These are phyloP conservation scores for Callinectes sapidus DNA, from an alignment of 2,888 invertebrate genomes.

Conservation along the genomic window DNA sequence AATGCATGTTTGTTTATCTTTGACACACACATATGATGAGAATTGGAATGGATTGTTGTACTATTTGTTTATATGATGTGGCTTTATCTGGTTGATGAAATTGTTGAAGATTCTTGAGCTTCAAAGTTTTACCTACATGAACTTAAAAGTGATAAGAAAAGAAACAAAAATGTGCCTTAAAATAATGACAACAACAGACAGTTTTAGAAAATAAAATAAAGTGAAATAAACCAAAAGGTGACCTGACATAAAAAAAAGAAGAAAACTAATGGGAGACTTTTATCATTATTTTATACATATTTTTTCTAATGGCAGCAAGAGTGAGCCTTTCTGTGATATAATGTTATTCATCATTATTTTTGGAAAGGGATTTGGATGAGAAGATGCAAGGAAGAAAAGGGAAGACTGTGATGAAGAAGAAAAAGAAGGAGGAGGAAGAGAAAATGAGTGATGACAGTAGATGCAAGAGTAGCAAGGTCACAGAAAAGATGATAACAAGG, in stretches of 20 bases:
- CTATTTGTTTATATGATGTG: not conserved
- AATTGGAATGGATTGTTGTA: not conserved
- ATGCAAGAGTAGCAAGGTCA: too few species aligned
- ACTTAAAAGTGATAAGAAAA: not conserved
- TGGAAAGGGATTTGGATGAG: not conserved
- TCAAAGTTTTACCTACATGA: not conserved
- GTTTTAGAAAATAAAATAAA: not conserved
- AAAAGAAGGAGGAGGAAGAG: not conserved
- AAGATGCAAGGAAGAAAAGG: not conserved
- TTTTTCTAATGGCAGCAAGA: not conserved
- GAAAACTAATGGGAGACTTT: not conserved
- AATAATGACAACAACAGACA: not conserved
- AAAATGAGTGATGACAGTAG: too few species aligned
- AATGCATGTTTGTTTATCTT: not conserved
- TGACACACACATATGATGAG: not conserved
- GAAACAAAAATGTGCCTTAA: slow-evolving; percentile 27
- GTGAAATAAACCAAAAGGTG: not conserved
- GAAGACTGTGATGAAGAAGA: not conserved
- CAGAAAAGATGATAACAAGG: not conserved
- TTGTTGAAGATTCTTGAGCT: not conserved
- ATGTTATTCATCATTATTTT: not conserved
- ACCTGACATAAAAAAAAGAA: not conserved
- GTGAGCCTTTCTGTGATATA: not conserved
- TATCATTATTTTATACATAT: not conserved
- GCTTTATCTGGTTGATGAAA: not conserved